Evolutionary conservation across 2,113 vertebrate genomes (phyloP).

Genomic region (Oryzias melastigma): DNA sequence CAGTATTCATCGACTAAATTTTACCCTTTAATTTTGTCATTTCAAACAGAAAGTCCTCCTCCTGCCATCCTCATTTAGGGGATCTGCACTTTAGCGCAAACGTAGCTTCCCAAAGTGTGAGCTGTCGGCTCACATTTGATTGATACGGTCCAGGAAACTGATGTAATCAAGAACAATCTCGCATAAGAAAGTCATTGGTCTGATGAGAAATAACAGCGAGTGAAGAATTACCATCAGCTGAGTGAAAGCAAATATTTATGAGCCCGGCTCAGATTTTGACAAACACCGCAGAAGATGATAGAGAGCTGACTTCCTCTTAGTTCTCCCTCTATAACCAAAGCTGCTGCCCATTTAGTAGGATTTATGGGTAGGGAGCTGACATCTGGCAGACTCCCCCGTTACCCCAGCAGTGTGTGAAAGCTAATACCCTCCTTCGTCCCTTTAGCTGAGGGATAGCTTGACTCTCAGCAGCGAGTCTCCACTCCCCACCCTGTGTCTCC

Average conservation of each 20-base stretch:
- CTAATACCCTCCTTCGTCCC: constrained; percentile 73
- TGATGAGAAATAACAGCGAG: constrained; percentile 34
- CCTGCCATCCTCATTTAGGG: no score
- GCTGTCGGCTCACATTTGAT: constrained; percentile 33
- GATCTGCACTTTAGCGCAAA: no score
- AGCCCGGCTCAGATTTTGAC: constrained; percentile 32
- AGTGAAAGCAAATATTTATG: constrained; percentile 34
- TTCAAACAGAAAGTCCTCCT: no score
- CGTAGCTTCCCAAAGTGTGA: background rate
- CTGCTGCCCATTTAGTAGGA: constrained; percentile 73
- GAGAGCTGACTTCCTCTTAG: constrained; percentile 53
- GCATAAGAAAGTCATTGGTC: constrained; percentile 20
- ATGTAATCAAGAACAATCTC: constrained; percentile 48
- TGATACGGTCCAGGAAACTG: constrained; percentile 49
- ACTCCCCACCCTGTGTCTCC: constrained; percentile 17
- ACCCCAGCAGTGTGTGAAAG: constrained; percentile 75
- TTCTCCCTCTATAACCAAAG: constrained; percentile 31
- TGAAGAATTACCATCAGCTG: constrained; percentile 36
- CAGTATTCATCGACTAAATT: no score
- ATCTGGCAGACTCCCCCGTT: constrained; percentile 74
- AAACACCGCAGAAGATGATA: constrained; percentile 46
- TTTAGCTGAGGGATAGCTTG: constrained; percentile 67
- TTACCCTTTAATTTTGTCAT: no score
- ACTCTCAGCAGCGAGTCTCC: constrained; percentile 56
- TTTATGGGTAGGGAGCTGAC: constrained; percentile 71